Evolutionary conservation across 2,797 vertebrate genomes (phyloP).

Genomic region (Tragopan temminckii): DNA sequence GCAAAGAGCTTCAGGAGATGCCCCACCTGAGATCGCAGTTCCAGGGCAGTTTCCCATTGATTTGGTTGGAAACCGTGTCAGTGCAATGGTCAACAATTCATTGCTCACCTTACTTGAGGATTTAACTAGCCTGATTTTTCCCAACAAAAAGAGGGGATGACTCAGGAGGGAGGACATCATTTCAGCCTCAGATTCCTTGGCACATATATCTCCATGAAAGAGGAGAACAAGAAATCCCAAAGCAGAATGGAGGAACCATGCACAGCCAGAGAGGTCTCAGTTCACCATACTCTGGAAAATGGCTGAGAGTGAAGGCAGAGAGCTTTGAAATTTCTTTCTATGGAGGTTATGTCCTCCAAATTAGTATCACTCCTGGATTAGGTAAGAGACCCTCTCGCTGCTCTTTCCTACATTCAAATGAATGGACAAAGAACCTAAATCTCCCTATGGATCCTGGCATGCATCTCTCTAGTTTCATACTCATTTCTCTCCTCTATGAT

Average conservation of each 20-base stretch:
- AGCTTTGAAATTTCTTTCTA: neutral
- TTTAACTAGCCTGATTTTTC: neutral
- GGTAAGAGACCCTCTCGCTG: neutral
- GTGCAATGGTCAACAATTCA: fast-evolving
- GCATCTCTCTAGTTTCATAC: neutral
- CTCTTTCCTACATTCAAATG: neutral
- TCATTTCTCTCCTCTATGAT: fast-evolving
- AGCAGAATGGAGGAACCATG: neutral
- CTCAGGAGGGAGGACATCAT: neutral
- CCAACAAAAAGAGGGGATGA: neutral
- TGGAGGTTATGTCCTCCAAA: neutral
- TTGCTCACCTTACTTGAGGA: neutral
- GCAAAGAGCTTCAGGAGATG: neutral
- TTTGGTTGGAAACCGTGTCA: neutral
- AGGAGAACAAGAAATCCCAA: fast-evolving
- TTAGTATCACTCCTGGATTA: too few relatives aligned
- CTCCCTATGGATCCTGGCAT: neutral
- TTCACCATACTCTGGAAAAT: neutral
- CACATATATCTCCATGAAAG: neutral
- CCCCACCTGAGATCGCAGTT: neutral
- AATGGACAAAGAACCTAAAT: fast-evolving
- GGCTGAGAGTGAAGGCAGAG: neutral
- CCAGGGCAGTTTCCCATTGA: neutral
- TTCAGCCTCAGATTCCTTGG: neutral
- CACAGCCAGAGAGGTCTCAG: neutral